phyloP scores from a whole-genome alignment of 1,140 invertebrate genomes.

The Penaeus indicus region DNA sequence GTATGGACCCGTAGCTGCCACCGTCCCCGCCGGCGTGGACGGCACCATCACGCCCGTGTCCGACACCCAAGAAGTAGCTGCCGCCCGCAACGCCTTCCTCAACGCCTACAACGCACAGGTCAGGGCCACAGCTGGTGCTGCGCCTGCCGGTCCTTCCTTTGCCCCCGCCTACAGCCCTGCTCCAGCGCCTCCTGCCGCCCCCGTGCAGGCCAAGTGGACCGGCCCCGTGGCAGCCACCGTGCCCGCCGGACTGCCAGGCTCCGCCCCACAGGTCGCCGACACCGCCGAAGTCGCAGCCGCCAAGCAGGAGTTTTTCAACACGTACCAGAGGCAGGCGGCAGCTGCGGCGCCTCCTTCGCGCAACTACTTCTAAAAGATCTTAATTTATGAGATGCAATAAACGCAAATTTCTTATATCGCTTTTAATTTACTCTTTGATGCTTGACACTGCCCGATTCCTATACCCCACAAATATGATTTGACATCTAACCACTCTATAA shows the following conservation, averaged over 20 bases:
- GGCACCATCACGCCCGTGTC: background rate
- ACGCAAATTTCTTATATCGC: too few relatives aligned
- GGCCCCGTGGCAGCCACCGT: too few relatives aligned
- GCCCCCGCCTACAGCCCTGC: too few relatives aligned
- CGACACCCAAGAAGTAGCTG: conserved; percentile 17
- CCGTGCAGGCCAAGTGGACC: conserved; percentile 38
- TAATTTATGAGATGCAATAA: too few relatives aligned
- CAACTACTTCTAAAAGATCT: too few relatives aligned
- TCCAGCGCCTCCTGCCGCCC: background rate
- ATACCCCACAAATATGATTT: too few relatives aligned
- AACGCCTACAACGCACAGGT: conserved; percentile 46
- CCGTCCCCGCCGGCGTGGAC: conserved; percentile 23
- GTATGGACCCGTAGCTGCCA: conserved; percentile 41
- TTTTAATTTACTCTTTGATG: too few relatives aligned
- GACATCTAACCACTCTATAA: too few relatives aligned
- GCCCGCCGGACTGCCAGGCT: too few relatives aligned
- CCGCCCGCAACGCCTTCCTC: conserved; percentile 26
- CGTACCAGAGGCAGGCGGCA: conserved; percentile 41
- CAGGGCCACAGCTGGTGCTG: background rate
- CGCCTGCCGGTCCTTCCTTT: background rate
- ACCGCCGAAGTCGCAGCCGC: conserved; percentile 56
- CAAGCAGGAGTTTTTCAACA: conserved; percentile 43
- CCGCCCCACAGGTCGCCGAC: conserved; percentile 49
- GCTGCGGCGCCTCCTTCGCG: conserved; percentile 8
- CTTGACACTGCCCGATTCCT: too few relatives aligned